Evolutionary conservation across 2,888 invertebrate genomes (phyloP), one percentile per base, ranked within the genome.

Genomic region (Parelbella ahira): DNA sequence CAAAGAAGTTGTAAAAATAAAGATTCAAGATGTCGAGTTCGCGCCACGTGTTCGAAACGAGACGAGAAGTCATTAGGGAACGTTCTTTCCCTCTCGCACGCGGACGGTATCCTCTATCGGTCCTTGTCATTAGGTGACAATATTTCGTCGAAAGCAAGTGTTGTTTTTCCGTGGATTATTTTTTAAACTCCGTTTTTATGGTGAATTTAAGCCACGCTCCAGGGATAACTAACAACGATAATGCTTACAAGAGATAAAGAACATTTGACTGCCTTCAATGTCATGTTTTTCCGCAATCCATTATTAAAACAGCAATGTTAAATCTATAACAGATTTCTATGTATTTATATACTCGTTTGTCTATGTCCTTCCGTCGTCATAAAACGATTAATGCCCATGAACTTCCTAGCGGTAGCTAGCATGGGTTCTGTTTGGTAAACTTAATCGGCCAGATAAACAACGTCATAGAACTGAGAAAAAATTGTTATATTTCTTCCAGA

Each of bases 1-100:
- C 70, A 57, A 54, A 58, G 68, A 66, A 70, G 57, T 62, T 62
- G 54, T 63, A 68, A 67, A 72, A 68, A 71, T 63, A 60, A 65
- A 59, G 51, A 54, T 49, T 42, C 59, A 56, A 56, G 56, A 63
- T 59, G 63, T 55, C 57, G 56, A 53, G 46, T 63, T 54, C 56
- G 54, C 56, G 46, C 58, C 66, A 64, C 60, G 52, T 68, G 67
- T 53, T 47, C 21, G 27, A 37, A 56, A 62, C 48, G 62, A 52
- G 52, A 43, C 43, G 37, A 36, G 21, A 38, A 38, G 49, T 54
- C 56, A 54, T 59, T 56, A 58, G 44, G 38, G 44, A 28, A 23
- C 21, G 18, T 2, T 19, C 7, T 15, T 3, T 41, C 41, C 12
- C 19, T 10, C 18, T 41, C 27, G 2, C 13, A 10, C 33, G 3